Conservation (phyloP, 2,888 invertebrate genomes). For the Tenthredo scrophulariae region DNA sequence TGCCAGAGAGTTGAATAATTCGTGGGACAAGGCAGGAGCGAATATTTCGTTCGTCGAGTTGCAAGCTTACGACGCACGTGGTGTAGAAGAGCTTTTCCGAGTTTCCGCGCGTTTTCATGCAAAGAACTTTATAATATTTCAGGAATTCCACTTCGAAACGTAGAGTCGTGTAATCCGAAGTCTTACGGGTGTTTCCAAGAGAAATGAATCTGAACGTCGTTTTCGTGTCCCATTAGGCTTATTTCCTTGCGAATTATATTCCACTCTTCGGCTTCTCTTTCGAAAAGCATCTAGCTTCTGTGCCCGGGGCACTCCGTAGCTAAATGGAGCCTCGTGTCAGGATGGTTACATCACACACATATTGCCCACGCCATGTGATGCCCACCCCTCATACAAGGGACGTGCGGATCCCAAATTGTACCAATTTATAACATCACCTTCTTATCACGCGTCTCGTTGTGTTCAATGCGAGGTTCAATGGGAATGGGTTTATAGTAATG, state of each 20-base stretch:
- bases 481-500: neutral
- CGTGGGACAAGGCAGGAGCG: conserved; percentile 12
- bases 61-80: neutral
- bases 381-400: conserved; percentile 61
- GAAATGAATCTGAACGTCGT: conserved; percentile 17
- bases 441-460: conserved; percentile 33
- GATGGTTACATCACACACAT: conserved; percentile 54
- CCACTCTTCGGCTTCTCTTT: conserved; percentile 4
- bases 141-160: neutral
- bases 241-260: conserved; percentile 36
- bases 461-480: neutral
- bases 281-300: neutral
- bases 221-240: conserved; percentile 47
- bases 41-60: conserved; percentile 2
- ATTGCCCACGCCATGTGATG: conserved; percentile 22
- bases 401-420: conserved; percentile 71
- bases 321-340: neutral
- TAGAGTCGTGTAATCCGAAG: neutral
- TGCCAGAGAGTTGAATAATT: conserved; percentile 41
- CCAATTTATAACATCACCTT: conserved; percentile 65
- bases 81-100: conserved; percentile 9
- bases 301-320: neutral
- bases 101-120: conserved; percentile 23
- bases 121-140: conserved; percentile 29
- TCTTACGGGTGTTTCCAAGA: conserved; percentile 7